Evolutionary conservation across 1,140 invertebrate species (phyloP).

Genomic region (Zaprionus inermis): DNA sequence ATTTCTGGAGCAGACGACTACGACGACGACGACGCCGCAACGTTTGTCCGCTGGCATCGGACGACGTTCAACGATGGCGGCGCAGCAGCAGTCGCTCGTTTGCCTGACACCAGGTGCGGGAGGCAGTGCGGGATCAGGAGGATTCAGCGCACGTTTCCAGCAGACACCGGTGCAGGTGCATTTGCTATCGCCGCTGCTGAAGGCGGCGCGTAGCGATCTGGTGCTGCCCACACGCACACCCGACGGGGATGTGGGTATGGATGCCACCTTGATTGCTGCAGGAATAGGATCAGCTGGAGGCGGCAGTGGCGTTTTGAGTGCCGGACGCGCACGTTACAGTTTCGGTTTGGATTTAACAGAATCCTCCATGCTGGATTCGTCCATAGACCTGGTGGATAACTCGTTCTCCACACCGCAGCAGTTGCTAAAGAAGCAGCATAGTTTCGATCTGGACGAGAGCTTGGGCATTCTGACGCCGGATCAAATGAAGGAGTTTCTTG

Average conservation of each 20-base stretch:
- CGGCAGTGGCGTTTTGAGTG: constrained; percentile 16
- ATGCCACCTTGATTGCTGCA: constrained; percentile 33
- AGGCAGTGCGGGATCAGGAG: constrained; percentile 47
- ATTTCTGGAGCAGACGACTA: constrained; percentile 45
- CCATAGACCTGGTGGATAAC: constrained; percentile 78
- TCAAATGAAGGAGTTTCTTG: constrained; percentile 89
- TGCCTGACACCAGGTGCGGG: constrained; percentile 66
- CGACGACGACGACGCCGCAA: constrained; percentile 26
- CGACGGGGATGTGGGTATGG: constrained; percentile 50
- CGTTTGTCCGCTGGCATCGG: constrained; percentile 8
- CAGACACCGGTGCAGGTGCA: constrained; percentile 66
- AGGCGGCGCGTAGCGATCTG: constrained; percentile 74
- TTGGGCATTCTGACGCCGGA: constrained; percentile 93
- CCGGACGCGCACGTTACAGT: constrained; percentile 63
- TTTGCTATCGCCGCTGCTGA: constrained; percentile 63
- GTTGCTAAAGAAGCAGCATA: constrained; percentile 89
- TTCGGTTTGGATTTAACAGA: constrained; percentile 79
- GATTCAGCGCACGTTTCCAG: constrained; percentile 35
- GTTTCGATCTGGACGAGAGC: constrained; percentile 91
- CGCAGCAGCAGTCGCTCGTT: constrained; percentile 61
- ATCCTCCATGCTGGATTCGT: constrained; percentile 70
- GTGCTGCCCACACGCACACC: constrained; percentile 75
- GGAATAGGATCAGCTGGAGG: background rate
- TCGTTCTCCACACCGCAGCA: constrained; percentile 70
- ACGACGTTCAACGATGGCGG: constrained; percentile 53